Evolutionary conservation across 1,140 invertebrate species (phyloP), one percentile per base, ranked within the genome.

Genomic region (Sarcophaga bullata): DNA sequence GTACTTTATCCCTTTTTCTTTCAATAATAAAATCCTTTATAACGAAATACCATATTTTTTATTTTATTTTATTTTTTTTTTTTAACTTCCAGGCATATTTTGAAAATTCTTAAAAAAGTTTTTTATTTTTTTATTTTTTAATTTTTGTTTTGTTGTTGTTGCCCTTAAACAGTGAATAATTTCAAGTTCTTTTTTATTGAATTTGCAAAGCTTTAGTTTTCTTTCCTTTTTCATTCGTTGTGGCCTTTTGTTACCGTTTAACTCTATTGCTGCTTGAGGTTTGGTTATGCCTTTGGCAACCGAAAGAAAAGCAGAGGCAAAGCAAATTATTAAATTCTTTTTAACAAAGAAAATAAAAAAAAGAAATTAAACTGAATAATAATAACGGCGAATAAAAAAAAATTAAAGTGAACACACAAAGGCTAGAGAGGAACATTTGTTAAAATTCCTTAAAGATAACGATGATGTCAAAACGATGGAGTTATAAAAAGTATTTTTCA

Each of bases 291-390:
- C 9, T 68, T 68, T n/a, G 9, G 17, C n/a, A 68, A 68, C n/a
- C 17, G n/a, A 17, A 19, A n/a, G n/a, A n/a, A n/a, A n/a, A n/a
- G n/a, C n/a, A n/a, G n/a, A n/a, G n/a, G n/a, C n/a, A n/a, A n/a
- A 19, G 19, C 15, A 68, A 68, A 68, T 68, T 68, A 68, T 68
- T 19, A 68, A 68, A 68, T 68, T 68, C 62, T 6, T 68, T 68
- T 68, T 68, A 19, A 68, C 19, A 68, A 68, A 68, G n/a, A 62
- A 62, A 68, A 13, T 4, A 58, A 58, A 58, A 58, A 58, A 15
- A 58, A 58, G 3, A 13, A 58, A 58, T 58, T 15, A 58, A 58
- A 58, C 6, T 3, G n/a, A 58, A 58, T 58, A 58, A 58, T 58
- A 58, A 13, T 15, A 58, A 58, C 6, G 0, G 6, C n/a, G n/a